Percentiles rank a stretch among this genome's conserved stretches.
Evolutionary conservation across 1,140 invertebrate genomes (phyloP).

Genomic region (Pentalonia nigronervosa): DNA sequence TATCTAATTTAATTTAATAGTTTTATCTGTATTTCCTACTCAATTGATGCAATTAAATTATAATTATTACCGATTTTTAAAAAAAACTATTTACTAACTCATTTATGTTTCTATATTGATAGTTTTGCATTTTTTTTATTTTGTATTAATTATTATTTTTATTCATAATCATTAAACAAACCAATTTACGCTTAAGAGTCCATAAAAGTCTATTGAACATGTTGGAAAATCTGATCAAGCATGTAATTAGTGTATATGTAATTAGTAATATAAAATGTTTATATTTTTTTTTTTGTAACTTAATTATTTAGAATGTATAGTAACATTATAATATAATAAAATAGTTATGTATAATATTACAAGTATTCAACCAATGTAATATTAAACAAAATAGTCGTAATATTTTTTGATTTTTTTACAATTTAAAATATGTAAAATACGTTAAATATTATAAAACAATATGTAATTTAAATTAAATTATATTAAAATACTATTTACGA

Average conservation of each 20-base stretch:
- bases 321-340: no score
- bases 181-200: neutral
- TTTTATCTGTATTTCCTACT: neutral
- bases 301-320: no score
- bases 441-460: no score
- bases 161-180: neutral
- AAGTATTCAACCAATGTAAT: no score
- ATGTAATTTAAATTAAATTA: no score
- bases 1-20: neutral
- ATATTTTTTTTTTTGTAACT: no score
- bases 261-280: no score
- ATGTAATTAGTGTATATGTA: neutral
- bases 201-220: neutral
- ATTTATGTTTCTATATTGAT: neutral
- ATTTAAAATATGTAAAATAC: no score
- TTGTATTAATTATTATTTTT: neutral
- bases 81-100: neutral
- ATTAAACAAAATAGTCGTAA: no score
- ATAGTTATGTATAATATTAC: no score
- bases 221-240: neutral
- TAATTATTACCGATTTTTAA: neutral
- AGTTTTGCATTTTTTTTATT: neutral
- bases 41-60: neutral
- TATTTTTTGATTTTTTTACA: no score
- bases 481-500: no score